A percentile compares a stretch with the other conserved stretches of the same genome.
phyloP scores from a whole-genome alignment of 1,140 invertebrate species.

The Probaryconus sp. region DNA sequence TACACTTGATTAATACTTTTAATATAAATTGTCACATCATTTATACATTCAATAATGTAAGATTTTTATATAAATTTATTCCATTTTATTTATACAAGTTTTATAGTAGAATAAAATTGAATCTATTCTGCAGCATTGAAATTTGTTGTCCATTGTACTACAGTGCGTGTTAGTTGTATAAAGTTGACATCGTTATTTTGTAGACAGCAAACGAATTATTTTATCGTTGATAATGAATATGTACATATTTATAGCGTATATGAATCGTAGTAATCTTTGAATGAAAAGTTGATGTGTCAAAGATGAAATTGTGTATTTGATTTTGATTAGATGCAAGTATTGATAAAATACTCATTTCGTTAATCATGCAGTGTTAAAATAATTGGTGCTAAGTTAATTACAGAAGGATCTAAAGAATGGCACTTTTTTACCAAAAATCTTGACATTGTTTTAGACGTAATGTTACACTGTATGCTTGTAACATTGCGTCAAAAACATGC shows the following conservation, averaged over 20 bases:
- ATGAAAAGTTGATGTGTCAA: neutral
- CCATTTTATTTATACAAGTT: too few species aligned
- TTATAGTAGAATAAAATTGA: too few species aligned
- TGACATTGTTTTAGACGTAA: slow-evolving; percentile 12
- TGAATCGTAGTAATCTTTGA: slow-evolving; percentile 12
- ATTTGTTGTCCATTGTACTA: too few species aligned
- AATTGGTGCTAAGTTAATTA: slow-evolving; percentile 1
- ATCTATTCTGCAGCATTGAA: too few species aligned
- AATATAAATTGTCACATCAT: too few species aligned
- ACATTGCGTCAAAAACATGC: slow-evolving; percentile 9
- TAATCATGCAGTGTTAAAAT: too few species aligned
- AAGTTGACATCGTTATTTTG: slow-evolving; percentile 28
- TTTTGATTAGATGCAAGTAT: slow-evolving; percentile 9
- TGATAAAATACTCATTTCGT: too few species aligned
- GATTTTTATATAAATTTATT: too few species aligned
- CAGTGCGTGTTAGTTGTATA: slow-evolving; percentile 18
- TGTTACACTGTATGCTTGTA: neutral
- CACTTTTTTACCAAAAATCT: neutral
- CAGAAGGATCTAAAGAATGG: neutral
- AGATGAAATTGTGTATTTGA: too few species aligned
- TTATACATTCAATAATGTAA: too few species aligned
- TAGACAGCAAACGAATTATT: slow-evolving; percentile 23
- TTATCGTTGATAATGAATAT: slow-evolving; percentile 27
- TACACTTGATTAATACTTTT: too few species aligned
- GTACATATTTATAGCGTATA: slow-evolving; percentile 25